Percentiles rank a stretch among this genome's conserved stretches.
These are phyloP conservation scores for Tylochromis polylepis DNA, from an alignment of 2,113 vertebrate genomes.

Conservation along the genomic window DNA sequence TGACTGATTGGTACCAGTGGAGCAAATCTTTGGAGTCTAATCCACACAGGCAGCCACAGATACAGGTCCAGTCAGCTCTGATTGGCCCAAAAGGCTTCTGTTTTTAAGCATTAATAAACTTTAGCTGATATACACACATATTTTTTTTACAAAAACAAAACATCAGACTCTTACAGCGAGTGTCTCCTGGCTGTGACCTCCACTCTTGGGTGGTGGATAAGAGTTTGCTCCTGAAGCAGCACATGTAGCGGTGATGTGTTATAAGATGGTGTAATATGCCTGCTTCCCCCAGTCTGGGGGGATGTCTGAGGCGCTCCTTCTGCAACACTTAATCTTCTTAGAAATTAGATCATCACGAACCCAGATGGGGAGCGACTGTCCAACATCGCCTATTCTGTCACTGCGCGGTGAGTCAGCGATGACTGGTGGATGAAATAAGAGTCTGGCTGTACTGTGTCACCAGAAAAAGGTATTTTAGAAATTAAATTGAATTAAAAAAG, in stretches of 20 bases:
- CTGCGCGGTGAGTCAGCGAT: background rate
- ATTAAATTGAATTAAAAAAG: background rate
- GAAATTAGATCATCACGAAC: background rate
- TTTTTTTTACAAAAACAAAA: background rate
- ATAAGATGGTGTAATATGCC: background rate
- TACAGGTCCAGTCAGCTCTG: background rate
- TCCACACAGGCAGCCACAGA: background rate
- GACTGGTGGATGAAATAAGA: background rate
- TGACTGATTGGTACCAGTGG: conserved; percentile 11
- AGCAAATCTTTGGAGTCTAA: background rate
- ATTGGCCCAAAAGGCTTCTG: background rate
- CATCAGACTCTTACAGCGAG: background rate
- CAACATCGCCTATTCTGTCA: background rate
- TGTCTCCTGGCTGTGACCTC: background rate
- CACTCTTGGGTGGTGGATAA: background rate
- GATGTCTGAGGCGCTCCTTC: background rate
- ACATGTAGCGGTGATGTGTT: background rate
- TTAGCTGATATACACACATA: background rate
- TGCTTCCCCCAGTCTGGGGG: background rate
- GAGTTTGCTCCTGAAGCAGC: background rate
- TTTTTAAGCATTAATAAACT: background rate
- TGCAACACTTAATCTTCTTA: conserved; percentile 7
- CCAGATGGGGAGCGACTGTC: background rate
- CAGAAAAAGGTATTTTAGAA: background rate
- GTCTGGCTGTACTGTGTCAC: background rate